Base-by-base conservation (phyloP, 2,113 vertebrate species). In the Amia ocellicauda region DNA sequence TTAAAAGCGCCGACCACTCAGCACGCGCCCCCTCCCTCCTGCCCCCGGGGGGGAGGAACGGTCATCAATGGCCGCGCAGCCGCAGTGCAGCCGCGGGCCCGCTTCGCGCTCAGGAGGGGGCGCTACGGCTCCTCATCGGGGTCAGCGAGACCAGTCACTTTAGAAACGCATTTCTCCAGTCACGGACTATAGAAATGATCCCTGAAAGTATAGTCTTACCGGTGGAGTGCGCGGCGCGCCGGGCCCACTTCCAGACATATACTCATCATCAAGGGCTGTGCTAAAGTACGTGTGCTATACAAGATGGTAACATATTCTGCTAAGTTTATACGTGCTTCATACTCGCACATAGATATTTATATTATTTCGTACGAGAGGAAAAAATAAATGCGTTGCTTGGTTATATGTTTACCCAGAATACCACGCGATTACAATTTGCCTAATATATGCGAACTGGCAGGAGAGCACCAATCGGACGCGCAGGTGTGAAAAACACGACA, bases 111-210 rank as follows among this genome's bases (percentile, higher is more conserved):
- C 56, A 58, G 56, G 20, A 58, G 16, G 40, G n/a, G n/a, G n/a
- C 56, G 40, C 56, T 58, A 1, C 20, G 2, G 19, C n/a, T 58
- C 56, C 31, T 58, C 29, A 19, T 22, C 56, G 28, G 19, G 56
- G 56, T 58, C 20, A 20, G 56, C 36, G 56, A 41, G 56, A 58
- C 56, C 56, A 23, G 19, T 40, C 56, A 58, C 28, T 58, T 58
- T 26, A 58, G 56, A 58, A 58, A 58, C 56, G 26, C 28, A 58
- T 41, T 58, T 40, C 29, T 23, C 40, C 4, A 26, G 58, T 42
- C 40, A 60, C 20, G 20, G 22, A 26, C n/a, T 53, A 53, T 53
- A 53, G 51, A 53, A 53, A 53, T 53, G 51, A 53, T 53, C 51
- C 51, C 51, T 53, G 24, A 53, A 53, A 53, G 20, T 53, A 53